These are phyloP conservation scores for Hassar affinis DNA, from an alignment of 2,113 vertebrate species.

Conservation along the genomic window DNA sequence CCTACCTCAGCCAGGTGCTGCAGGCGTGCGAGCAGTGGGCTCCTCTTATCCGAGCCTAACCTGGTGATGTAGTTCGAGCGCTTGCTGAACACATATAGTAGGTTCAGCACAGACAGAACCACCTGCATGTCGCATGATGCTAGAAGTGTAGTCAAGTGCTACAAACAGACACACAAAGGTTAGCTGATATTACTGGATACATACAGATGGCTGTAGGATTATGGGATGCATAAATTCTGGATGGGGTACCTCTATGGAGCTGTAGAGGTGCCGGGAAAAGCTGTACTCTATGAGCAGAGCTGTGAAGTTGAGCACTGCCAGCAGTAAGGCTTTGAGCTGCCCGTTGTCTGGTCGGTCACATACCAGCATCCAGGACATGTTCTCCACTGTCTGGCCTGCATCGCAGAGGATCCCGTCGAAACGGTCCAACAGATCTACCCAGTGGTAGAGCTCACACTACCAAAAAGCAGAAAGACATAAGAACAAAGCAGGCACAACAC, in stretches of 20 bases:
- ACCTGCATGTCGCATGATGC: slow-evolving; percentile 98
- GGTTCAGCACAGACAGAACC: slow-evolving; percentile 94
- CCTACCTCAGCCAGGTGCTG: slow-evolving; percentile 94
- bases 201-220: neutral
- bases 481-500: neutral
- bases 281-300: slow-evolving; percentile 96
- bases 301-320: slow-evolving; percentile 95
- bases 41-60: slow-evolving; percentile 91
- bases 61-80: slow-evolving; percentile 96
- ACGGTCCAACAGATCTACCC: slow-evolving; percentile 94
- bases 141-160: slow-evolving; percentile 93
- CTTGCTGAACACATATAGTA: slow-evolving; percentile 97
- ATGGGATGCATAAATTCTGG: neutral
- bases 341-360: slow-evolving; percentile 89
- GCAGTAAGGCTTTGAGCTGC: slow-evolving; percentile 87
- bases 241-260: slow-evolving; percentile 89
- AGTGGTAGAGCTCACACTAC: slow-evolving; percentile 95
- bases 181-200: neutral
- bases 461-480: slow-evolving; percentile 15
- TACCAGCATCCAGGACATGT: slow-evolving; percentile 93
- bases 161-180: slow-evolving; percentile 26
- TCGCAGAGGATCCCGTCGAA: slow-evolving; percentile 94
- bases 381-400: slow-evolving; percentile 91
- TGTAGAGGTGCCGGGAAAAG: slow-evolving; percentile 95
- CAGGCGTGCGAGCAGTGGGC: slow-evolving; percentile 86